These are phyloP conservation scores for Calameuta idolon DNA, from an alignment of 2,888 invertebrate genomes.

Conservation along the genomic window DNA sequence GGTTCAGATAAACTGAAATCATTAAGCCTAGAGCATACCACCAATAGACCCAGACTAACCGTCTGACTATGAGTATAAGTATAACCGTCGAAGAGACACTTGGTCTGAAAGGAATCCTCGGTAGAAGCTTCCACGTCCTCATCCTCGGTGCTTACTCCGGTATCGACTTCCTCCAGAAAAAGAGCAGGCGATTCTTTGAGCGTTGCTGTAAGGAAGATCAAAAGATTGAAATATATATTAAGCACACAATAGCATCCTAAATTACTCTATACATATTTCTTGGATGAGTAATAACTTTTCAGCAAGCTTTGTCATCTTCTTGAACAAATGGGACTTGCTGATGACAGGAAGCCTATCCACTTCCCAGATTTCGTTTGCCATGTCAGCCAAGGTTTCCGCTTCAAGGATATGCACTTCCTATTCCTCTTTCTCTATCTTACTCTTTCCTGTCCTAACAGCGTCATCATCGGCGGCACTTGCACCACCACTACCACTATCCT, in stretches of 20 bases:
- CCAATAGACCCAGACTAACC: constrained; percentile 36
- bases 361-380: too few relatives aligned
- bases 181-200: constrained; percentile 49
- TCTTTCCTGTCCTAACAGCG: background rate
- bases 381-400: background rate
- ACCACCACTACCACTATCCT: background rate
- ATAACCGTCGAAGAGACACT: constrained; percentile 56
- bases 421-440: background rate
- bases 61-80: constrained; percentile 58
- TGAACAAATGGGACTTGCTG: too few relatives aligned
- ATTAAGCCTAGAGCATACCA: too few relatives aligned
- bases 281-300: too few relatives aligned
- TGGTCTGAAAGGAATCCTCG: constrained; percentile 49
- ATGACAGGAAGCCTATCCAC: too few relatives aligned
- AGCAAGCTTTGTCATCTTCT: too few relatives aligned
- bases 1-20: too few relatives aligned
- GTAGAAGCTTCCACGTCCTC: constrained; percentile 43
- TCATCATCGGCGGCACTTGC: background rate
- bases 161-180: constrained; percentile 56
- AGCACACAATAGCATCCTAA: too few relatives aligned
- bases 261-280: too few relatives aligned
- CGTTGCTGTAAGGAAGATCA: constrained; percentile 49
- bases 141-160: constrained; percentile 32
- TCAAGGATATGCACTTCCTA: background rate
- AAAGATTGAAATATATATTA: too few relatives aligned